Evolutionary conservation across 2,113 vertebrate genomes (phyloP).

Genomic region (Aplodontia rufa): DNA sequence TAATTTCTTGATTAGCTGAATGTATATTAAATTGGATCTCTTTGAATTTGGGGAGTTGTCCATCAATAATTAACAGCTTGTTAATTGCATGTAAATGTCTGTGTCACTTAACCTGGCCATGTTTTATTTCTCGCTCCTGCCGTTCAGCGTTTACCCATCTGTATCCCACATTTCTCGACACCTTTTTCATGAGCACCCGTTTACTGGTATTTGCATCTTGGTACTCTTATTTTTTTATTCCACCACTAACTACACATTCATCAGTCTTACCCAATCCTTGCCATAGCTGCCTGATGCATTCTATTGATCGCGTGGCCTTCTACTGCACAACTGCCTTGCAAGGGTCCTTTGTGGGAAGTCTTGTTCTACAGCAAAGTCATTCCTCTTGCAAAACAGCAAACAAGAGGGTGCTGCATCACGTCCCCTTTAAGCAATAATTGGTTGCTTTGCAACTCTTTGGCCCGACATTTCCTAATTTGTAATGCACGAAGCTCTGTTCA

Average conservation of each 20-base stretch:
- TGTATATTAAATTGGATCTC: constrained; percentile 45
- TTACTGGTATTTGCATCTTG: not conserved
- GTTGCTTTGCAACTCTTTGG: constrained; percentile 61
- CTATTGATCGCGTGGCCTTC: constrained; percentile 4
- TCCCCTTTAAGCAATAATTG: constrained; percentile 61
- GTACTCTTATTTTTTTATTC: constrained; percentile 20
- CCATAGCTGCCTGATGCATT: not conserved
- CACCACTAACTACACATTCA: not conserved
- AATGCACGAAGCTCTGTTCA: constrained; percentile 58
- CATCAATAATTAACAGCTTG: constrained; percentile 71
- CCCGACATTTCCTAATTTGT: constrained; percentile 56
- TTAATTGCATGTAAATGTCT: constrained; percentile 73
- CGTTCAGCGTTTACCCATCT: constrained; percentile 54
- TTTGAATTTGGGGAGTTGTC: constrained; percentile 61
- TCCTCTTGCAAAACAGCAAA: constrained; percentile 34
- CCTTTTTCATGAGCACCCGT: not conserved
- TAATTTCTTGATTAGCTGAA: constrained; percentile 60
- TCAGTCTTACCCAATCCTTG: not conserved
- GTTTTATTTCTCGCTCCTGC: constrained; percentile 77
- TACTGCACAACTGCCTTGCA: not conserved
- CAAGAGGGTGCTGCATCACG: not conserved
- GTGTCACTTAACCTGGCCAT: constrained; percentile 66
- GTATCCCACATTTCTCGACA: constrained; percentile 50
- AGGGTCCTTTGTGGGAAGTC: not conserved
- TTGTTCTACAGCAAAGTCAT: constrained; percentile 1